These are phyloP conservation scores for Probaryconus sp. DNA, from an alignment of 1,140 invertebrate species.

Conservation along the genomic window DNA sequence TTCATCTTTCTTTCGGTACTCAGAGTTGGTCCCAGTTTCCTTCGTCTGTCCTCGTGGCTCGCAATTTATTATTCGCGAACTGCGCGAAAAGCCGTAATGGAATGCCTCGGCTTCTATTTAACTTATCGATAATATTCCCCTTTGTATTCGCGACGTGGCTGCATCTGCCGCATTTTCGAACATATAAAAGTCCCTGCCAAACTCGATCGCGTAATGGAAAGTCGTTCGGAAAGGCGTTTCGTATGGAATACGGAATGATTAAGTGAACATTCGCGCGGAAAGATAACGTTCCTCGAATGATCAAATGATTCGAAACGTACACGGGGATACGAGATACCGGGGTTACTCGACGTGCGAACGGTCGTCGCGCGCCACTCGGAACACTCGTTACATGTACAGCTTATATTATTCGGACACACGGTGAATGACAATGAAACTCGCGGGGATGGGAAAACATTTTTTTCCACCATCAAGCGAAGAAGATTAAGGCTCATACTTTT, in stretches of 20 bases:
- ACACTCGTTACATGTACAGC: conserved; percentile 29
- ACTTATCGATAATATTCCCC: conserved; percentile 61
- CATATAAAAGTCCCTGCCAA: conserved; percentile 52
- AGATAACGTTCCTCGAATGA: conserved; percentile 49
- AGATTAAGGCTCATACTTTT: conserved; percentile 12
- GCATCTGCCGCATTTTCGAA: conserved; percentile 51
- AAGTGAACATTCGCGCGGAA: conserved; percentile 55
- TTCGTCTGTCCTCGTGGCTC: conserved; percentile 3
- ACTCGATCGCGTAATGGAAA: conserved; percentile 58
- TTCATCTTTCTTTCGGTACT: no score
- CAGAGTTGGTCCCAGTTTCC: no score
- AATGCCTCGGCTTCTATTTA: conserved; percentile 48
- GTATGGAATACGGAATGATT: conserved; percentile 59
- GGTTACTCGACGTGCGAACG: conserved; percentile 1
- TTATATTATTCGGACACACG: conserved; percentile 32
- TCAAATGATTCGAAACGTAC: conserved; percentile 51
- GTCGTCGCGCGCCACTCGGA: neutral
- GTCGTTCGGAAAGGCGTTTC: conserved; percentile 48
- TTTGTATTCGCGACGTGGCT: conserved; percentile 51
- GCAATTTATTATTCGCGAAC: conserved; percentile 48
- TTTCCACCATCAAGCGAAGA: conserved; percentile 21
- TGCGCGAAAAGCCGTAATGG: conserved; percentile 46
- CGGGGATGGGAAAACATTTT: conserved; percentile 23
- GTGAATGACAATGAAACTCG: conserved; percentile 41
- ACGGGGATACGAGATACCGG: conserved; percentile 11